Base-by-base conservation (phyloP, 2,888 invertebrate genomes). In the Troides aeacus region DNA sequence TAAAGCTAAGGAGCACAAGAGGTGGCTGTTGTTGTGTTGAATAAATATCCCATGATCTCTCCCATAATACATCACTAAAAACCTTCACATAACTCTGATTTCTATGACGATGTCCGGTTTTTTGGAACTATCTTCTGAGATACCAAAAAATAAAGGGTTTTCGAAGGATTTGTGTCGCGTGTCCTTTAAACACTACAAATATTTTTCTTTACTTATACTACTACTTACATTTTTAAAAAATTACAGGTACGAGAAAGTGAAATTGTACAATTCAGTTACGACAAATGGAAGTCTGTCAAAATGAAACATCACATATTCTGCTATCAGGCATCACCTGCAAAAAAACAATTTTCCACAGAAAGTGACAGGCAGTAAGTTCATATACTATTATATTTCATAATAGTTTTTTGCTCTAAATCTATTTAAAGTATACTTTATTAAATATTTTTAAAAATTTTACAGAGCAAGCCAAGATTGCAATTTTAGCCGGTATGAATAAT, bases 231-330 rank as follows among this genome's bases (percentile, higher is more conserved):
- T 42, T 36, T 50, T 3, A 30, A 30, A 30, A 68, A 68, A 36
- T 63, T 62, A 5, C 78, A 95, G 95, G 95, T 97, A 56, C 94
- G 97, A 36, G 97, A 97, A 86, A 96, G 96, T 81, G 97, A 97
- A 84, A 88, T 97, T 64, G 97, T 97, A 2, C 95, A 96, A 76
- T 97, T 97, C 82, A 95, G 96, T 2, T 97, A 96, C 77, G 96
- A 96, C 73, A 95, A 95, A 83, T 97, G 97, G 97, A 95, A 96
- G 80, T 94, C 96, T 7, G 96, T 97, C 0, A 95, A 95, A 82
- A 95, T 97, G 95, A 96, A 97, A 93, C 97, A 97, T 85, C 97
- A 97, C 79, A 96, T 97, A 74, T 97, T 97, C 84, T 97, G 97
- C 81, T 97, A 97, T 82, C 97, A 97, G 84, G 96, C 97, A 0